These are phyloP conservation scores for Chaenogobius annularis DNA, from an alignment of 2,113 vertebrate species.

Conservation along the genomic window DNA sequence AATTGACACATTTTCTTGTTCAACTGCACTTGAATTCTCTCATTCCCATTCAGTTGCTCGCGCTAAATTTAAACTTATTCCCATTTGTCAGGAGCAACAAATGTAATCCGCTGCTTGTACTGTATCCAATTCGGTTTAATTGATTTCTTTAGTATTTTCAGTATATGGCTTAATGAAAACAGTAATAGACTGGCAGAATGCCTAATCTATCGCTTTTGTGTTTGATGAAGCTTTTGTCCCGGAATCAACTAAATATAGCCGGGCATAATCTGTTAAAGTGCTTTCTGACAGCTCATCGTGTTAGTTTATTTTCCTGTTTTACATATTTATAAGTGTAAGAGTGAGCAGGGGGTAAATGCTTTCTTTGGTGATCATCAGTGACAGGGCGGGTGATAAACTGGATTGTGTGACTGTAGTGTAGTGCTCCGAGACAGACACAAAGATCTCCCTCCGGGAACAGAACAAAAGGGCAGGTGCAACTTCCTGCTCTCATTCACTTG, in stretches of 20 bases:
- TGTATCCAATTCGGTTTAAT: conserved; percentile 90
- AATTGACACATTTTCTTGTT: no score
- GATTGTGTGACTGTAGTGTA: conserved; percentile 84
- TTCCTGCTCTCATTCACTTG: conserved; percentile 82
- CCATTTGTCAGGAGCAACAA: not conserved
- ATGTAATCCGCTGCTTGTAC: conserved; percentile 61
- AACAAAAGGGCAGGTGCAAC: conserved; percentile 93
- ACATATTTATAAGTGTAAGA: conserved; percentile 72
- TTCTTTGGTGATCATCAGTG: conserved; percentile 81
- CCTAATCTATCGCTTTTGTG: conserved; percentile 64
- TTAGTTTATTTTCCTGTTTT: conserved; percentile 48
- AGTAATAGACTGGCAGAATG: conserved; percentile 81
- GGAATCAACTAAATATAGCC: conserved; percentile 9
- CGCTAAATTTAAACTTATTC: not conserved
- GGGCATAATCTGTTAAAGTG: conserved; percentile 26
- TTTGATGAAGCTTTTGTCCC: conserved; percentile 34
- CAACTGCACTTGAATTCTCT: no score
- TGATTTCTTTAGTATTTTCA: conserved; percentile 83
- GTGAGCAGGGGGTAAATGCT: conserved; percentile 68
- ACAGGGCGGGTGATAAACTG: conserved; percentile 81
- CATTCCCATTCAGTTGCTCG: not conserved
- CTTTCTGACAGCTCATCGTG: conserved; percentile 34
- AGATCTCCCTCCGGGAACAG: conserved; percentile 82
- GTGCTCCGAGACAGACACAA: conserved; percentile 87
- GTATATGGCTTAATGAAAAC: conserved; percentile 85